Conservation (phyloP, 2,888 invertebrate genomes). For the Machimus atricapillus region DNA sequence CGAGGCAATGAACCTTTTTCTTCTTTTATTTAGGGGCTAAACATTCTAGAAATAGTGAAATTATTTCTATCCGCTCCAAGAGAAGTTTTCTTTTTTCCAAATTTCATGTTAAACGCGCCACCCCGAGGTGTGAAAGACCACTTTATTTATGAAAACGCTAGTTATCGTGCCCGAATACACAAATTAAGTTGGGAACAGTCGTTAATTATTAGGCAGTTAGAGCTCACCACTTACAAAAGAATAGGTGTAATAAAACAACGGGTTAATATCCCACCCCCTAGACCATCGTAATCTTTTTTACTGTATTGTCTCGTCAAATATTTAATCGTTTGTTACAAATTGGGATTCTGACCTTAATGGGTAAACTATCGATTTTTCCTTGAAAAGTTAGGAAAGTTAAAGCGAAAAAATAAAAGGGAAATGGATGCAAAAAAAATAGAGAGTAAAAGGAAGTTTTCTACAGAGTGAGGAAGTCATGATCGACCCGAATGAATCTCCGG, state of each 20-base stretch:
- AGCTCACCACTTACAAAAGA: background rate
- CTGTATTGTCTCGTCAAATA: background rate
- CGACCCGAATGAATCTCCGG: background rate
- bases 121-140: background rate
- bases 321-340: background rate
- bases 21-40: background rate
- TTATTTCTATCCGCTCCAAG: background rate
- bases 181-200: background rate
- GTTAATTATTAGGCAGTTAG: background rate
- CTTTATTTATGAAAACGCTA: background rate
- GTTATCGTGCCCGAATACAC: background rate
- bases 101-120: background rate
- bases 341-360: background rate
- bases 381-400: background rate
- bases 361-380: background rate
- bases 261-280: background rate
- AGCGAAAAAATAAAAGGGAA: background rate
- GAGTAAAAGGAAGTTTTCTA: background rate
- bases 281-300: background rate
- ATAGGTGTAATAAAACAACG: background rate
- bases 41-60: background rate
- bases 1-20: background rate
- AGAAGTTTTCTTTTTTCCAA: background rate
- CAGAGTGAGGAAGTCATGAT: background rate
- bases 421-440: background rate